Percentiles rank a stretch among this genome's conserved stretches.
Evolutionary conservation across 2,888 invertebrate species (phyloP).

Genomic region (Philaethria dido): DNA sequence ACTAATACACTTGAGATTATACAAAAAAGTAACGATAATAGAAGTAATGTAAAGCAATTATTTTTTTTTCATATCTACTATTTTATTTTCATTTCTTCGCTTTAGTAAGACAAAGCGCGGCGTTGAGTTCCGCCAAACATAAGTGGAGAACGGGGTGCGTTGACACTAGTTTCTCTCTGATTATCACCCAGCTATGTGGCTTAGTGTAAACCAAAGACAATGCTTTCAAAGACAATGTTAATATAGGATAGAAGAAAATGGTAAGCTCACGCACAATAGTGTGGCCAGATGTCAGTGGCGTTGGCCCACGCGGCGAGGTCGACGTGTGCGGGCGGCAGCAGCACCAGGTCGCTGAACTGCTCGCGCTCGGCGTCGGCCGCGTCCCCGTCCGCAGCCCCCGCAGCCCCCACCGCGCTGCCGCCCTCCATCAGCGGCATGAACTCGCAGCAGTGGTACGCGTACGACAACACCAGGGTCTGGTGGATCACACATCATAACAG

Average conservation of each 20-base stretch:
- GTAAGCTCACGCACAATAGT: constrained; percentile 83
- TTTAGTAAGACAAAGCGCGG: too few relatives aligned
- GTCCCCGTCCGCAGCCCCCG: constrained; percentile 86
- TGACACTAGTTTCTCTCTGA: too few relatives aligned
- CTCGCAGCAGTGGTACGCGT: constrained; percentile 98
- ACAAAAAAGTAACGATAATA: too few relatives aligned
- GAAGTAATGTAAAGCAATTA: too few relatives aligned
- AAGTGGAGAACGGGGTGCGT: too few relatives aligned
- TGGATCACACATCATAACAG: neutral
- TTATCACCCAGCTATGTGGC: too few relatives aligned
- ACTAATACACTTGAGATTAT: too few relatives aligned
- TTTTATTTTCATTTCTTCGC: too few relatives aligned
- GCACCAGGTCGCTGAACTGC: constrained; percentile 72
- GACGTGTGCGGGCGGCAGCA: constrained; percentile 65
- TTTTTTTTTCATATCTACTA: too few relatives aligned
- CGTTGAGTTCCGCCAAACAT: too few relatives aligned
- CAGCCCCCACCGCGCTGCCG: constrained; percentile 84
- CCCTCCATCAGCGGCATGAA: constrained; percentile 89
- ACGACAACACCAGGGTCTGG: constrained; percentile 93
- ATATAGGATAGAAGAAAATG: neutral
- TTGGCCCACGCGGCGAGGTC: constrained; percentile 91
- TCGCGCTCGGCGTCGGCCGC: constrained; percentile 54
- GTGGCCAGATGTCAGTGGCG: constrained; percentile 92
- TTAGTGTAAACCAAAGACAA: too few relatives aligned
- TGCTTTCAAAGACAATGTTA: too few relatives aligned